Evolutionary conservation across 2,113 vertebrate species (phyloP), one percentile per base, ranked within the genome.

Genomic region (Nanger granti): DNA sequence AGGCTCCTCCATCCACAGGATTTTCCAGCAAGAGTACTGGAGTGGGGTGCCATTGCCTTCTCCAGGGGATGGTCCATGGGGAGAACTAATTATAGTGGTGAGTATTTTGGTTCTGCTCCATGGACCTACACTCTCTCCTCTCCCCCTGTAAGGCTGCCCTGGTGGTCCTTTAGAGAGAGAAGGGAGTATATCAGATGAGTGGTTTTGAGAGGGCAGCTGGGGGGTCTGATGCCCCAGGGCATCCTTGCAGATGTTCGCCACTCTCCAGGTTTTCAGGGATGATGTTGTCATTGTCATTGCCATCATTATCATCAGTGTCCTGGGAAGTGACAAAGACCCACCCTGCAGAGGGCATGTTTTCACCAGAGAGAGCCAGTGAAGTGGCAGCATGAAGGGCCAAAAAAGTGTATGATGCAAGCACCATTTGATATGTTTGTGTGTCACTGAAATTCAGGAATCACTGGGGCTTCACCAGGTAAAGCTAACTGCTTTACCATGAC

Each of bases 91-190:
- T 88, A 54, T 54, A 79, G 14, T 26, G 37, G 29, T 94, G 47
- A 37, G 13, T 82, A 86, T 88, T 96, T 69, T 87, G 82, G n/a
- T 97, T 89, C 89, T 92, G 29, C 18, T 96, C 49, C 44, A 15
- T 92, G 54, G n/a, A 64, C 17, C 26, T 52, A 28, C 10, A 3
- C 91, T 92, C 15, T 80, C 54, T 94, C 37, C 52, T 85, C 69
- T 96, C 15, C 22, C 44, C 15, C 3, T n/a, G 0, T 84, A 62
- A 87, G 52, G 34, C 49, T 73, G 18, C 47, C 52, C 62, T 24
- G 7, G 49, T 87, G 24, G 47, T 69, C 55, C 37, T 79, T 97
- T 41, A 96, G 41, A 60, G 17, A 37, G 22, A 87, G 20, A 95
- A 85, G 24, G 41, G 26, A 26, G 14, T 15, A 87, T 9, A 73